Evolutionary conservation across 2,888 invertebrate genomes (phyloP).

Genomic region (Habrosyne pyritoides): DNA sequence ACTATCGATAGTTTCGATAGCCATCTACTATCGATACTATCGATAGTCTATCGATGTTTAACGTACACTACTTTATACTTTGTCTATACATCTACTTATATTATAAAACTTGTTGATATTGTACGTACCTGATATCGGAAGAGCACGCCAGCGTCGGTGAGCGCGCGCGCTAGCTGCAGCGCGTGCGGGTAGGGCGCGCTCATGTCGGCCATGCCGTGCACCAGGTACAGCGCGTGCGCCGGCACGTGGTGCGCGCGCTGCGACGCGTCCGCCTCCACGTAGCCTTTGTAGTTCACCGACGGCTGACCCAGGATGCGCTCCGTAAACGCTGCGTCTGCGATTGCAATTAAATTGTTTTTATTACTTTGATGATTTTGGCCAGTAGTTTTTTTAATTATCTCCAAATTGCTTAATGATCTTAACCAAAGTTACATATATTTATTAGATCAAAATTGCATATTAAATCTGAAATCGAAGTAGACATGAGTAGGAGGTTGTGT

Average conservation of each 20-base stretch:
- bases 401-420: too few relatives aligned
- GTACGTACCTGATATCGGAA: conserved; percentile 93
- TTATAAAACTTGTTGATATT: not conserved
- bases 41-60: too few relatives aligned
- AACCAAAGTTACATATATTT: too few relatives aligned
- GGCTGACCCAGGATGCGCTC: conserved; percentile 96
- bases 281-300: conserved; percentile 93
- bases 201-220: conserved; percentile 96
- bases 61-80: too few relatives aligned
- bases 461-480: too few relatives aligned
- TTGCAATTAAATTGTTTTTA: not conserved
- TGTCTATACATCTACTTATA: too few relatives aligned
- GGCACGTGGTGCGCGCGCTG: conserved; percentile 95
- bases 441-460: too few relatives aligned
- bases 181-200: conserved; percentile 97
- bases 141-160: conserved; percentile 93
- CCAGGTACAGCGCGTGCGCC: conserved; percentile 92
- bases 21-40: too few relatives aligned
- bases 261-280: conserved; percentile 96
- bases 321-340: conserved; percentile 96
- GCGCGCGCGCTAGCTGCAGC: conserved; percentile 93
- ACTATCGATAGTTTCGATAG: too few relatives aligned
- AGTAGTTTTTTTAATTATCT: too few relatives aligned
- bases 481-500: too few relatives aligned
- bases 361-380: not conserved